Base-by-base conservation (phyloP, 2,888 invertebrate species). In the Abrostola tripartita region DNA sequence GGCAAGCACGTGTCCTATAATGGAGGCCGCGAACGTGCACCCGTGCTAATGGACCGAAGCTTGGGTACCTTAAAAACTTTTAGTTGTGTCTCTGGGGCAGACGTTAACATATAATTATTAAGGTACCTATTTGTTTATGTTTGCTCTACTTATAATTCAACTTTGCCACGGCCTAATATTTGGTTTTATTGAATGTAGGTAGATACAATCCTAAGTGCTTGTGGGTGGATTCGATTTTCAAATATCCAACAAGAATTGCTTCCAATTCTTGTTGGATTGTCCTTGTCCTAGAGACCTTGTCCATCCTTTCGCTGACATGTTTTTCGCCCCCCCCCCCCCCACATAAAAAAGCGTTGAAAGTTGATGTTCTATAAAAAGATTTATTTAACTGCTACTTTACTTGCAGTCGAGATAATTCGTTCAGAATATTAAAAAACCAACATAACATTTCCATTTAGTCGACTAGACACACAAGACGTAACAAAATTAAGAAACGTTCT, bases 11-110 rank as follows among this genome's bases (percentile, higher is more conserved):
- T 73, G 70, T 63, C 36, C 51, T 44, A 58, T 79, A 77, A 80
- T 78, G 68, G 71, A 62, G 38, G 44, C 38, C 6, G 0, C 56
- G 40, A 42, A 76, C 76, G 73, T 66, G 66, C 80, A 74, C 80
- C 80, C 71, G 71, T 35, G 71, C 74, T 78, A 78, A 78, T 80
- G 80, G 71, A 77, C 60, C 40, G 44, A n/a, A 37, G 54, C n/a
- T 37, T 41, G 57, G 59, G 61, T 62, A 52, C 56, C 56, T 76
- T 62, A 41, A 61, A 68, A 79, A 67, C 49, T 77, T 79, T 71
- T 74, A 74, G 41, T 55, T 40, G 40, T 10, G 35, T 9, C 49
- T 61, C 61, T 24, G 14, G 38, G 47, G 40, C 65, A 51, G 52
- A 65, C 65, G 38, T 76, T 42, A 49, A 24, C 24, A 24, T 2